These are phyloP conservation scores for Pachydiplax longipennis DNA, from an alignment of 2,888 invertebrate genomes.

Conservation along the genomic window DNA sequence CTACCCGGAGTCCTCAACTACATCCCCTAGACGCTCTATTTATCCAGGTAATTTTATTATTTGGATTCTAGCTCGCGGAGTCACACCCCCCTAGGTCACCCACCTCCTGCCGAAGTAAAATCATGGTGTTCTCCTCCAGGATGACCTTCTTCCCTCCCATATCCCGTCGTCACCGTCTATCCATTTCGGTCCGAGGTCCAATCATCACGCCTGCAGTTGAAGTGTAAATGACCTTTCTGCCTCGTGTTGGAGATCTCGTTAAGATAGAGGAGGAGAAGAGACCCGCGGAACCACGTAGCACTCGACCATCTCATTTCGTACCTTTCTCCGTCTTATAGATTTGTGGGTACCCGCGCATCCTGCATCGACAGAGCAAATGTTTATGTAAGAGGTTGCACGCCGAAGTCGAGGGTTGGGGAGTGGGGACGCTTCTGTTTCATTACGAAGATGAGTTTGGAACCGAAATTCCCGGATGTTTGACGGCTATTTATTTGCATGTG, in stretches of 20 bases:
- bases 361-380: neutral
- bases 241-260: slow-evolving; percentile 2
- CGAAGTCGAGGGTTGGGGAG: too few species aligned
- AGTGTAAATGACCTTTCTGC: slow-evolving; percentile 11
- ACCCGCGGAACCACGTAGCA: neutral
- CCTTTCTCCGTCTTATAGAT: neutral
- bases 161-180: neutral
- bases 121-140: neutral
- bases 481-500: too few species aligned
- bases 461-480: too few species aligned
- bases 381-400: neutral
- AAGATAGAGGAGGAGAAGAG: neutral
- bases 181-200: slow-evolving; percentile 15
- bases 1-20: neutral
- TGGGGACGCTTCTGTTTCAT: too few species aligned
- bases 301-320: neutral
- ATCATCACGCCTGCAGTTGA: neutral
- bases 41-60: slow-evolving; percentile 34
- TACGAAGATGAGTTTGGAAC: too few species aligned
- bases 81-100: neutral
- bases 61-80: slow-evolving; percentile 7
- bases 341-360: neutral
- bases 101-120: neutral
- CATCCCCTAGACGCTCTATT: neutral
- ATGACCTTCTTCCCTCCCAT: neutral